Conservation (phyloP, 2,797 vertebrate species). For the Oreonectes daqikongensis region DNA sequence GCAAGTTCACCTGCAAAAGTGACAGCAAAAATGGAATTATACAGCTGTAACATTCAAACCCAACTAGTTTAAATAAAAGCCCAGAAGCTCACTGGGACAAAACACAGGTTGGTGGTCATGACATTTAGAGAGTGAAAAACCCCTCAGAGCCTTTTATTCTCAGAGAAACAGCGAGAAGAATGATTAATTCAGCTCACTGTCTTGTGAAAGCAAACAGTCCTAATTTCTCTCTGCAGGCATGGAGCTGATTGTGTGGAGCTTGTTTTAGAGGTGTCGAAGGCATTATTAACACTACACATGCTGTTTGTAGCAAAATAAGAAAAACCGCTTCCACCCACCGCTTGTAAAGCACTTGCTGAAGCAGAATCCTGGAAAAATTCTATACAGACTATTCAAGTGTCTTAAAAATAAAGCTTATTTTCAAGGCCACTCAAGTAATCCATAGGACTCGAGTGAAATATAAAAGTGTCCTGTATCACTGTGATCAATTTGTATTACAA, state of each 20-base stretch:
- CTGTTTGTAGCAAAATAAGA: slow-evolving; percentile 31
- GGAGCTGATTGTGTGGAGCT: slow-evolving; percentile 39
- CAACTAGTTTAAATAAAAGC: slow-evolving; percentile 21
- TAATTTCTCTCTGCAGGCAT: slow-evolving; percentile 36
- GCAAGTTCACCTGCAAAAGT: no score
- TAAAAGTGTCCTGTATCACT: no score
- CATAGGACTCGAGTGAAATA: no score
- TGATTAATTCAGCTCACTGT: slow-evolving; percentile 35
- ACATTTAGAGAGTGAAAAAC: slow-evolving; percentile 49
- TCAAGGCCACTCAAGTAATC: neutral
- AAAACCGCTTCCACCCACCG: slow-evolving; percentile 38
- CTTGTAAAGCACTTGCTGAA: slow-evolving; percentile 41
- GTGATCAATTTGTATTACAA: no score
- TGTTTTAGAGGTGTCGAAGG: slow-evolving; percentile 38
- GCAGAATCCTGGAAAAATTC: neutral
- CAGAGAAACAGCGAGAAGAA: slow-evolving; percentile 30
- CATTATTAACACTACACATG: slow-evolving; percentile 42
- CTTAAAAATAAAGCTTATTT: neutral
- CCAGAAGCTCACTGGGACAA: slow-evolving; percentile 25
- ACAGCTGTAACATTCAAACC: no score
- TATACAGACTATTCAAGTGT: neutral
- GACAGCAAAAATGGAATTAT: no score
- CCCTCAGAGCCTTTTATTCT: slow-evolving; percentile 31
- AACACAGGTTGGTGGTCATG: slow-evolving; percentile 48
- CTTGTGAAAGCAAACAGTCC: slow-evolving; percentile 24